These are phyloP conservation scores for Petrosia ficiformis DNA, from an alignment of 37 sponge, comb jelly and placozoan genomes.

Conservation along the genomic window DNA sequence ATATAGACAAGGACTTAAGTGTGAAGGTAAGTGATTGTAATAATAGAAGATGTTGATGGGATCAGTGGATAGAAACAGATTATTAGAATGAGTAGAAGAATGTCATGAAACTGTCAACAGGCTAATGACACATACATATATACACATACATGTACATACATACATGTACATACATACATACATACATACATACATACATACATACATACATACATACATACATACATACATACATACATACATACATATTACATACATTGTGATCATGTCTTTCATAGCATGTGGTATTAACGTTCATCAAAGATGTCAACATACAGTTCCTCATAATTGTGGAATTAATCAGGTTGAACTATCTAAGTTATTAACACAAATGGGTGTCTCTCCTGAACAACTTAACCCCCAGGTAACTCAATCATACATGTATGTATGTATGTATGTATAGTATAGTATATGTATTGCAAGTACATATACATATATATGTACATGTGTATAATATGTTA, in stretches of 20 bases:
- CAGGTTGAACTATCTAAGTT: slow-evolving; percentile 70
- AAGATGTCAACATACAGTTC: slow-evolving; percentile 83
- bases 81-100: too few species aligned
- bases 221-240: too few species aligned
- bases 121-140: too few species aligned
- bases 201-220: too few species aligned
- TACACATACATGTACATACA: not conserved
- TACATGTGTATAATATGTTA: too few species aligned
- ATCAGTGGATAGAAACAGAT: too few species aligned
- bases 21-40: slow-evolving; percentile 81
- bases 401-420: slow-evolving; percentile 8
- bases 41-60: too few species aligned
- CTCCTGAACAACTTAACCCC: slow-evolving; percentile 68
- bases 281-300: slow-evolving; percentile 96
- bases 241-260: too few species aligned
- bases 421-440: not conserved
- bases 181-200: too few species aligned
- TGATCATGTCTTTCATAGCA: slow-evolving; percentile 26
- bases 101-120: too few species aligned
- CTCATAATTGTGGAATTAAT: slow-evolving; percentile 93
- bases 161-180: too few species aligned
- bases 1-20: slow-evolving; percentile 86
- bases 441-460: not conserved
- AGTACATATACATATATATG: too few species aligned
- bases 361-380: slow-evolving; percentile 76